These are phyloP conservation scores for Sparidentex hasta DNA, from an alignment of 2,797 vertebrate genomes.

Conservation along the genomic window DNA sequence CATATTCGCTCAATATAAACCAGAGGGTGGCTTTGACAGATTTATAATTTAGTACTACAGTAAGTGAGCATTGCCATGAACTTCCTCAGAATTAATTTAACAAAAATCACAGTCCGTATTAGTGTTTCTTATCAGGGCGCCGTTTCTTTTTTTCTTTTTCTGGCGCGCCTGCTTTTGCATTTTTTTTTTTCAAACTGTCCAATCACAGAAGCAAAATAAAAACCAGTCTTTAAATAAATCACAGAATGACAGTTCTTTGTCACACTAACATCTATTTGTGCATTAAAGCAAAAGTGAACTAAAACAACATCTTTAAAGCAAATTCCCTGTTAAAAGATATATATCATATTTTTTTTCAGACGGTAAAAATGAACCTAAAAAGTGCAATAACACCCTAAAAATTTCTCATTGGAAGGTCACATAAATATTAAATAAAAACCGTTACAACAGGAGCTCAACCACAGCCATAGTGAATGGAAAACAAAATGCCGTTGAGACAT, in stretches of 20 bases:
- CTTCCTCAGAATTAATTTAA: conserved; percentile 83
- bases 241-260: conserved; percentile 88
- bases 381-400: conserved; percentile 91
- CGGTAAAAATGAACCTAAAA: conserved; percentile 90
- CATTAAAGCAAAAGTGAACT: conserved; percentile 89
- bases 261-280: conserved; percentile 90
- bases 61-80: conserved; percentile 80
- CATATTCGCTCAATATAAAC: conserved; percentile 81
- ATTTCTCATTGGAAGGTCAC: conserved; percentile 89
- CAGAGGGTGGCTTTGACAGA: conserved; percentile 77
- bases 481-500: conserved; percentile 79
- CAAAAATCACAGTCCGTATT: conserved; percentile 85
- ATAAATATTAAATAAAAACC: conserved; percentile 93
- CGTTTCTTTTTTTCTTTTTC: conserved; percentile 49
- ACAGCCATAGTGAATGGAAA: conserved; percentile 86
- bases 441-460: conserved; percentile 86
- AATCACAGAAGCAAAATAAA: conserved; percentile 85
- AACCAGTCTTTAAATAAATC: conserved; percentile 88
- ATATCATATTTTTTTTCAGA: conserved; percentile 83
- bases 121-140: conserved; percentile 84
- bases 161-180: conserved; percentile 63
- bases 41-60: conserved; percentile 84
- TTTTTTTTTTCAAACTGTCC: conserved; percentile 71
- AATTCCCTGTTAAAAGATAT: conserved; percentile 90
- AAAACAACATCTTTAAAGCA: conserved; percentile 88